Percentiles rank a stretch among this genome's conserved stretches.
These are phyloP conservation scores for Diabrotica undecimpunctata DNA, from an alignment of 1,140 invertebrate species.

Conservation along the genomic window DNA sequence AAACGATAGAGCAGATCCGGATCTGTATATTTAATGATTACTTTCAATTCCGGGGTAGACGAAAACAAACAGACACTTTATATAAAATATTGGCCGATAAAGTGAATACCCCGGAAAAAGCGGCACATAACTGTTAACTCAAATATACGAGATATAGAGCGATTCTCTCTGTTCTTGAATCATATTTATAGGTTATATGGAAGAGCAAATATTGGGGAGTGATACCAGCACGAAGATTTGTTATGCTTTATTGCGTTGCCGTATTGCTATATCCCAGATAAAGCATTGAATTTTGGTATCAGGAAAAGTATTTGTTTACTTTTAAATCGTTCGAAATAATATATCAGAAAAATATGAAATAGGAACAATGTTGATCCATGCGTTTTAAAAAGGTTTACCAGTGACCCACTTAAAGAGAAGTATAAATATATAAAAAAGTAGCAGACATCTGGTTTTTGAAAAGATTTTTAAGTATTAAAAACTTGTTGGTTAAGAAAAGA, in stretches of 20 bases:
- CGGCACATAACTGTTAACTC: not conserved
- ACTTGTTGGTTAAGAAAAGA: too few relatives aligned
- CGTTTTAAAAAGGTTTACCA: too few relatives aligned
- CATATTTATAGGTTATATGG: not conserved
- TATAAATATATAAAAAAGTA: too few relatives aligned
- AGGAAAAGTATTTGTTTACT: too few relatives aligned
- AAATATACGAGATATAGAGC: not conserved
- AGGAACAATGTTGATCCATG: too few relatives aligned
- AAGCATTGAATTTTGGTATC: too few relatives aligned
- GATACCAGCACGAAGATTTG: not conserved
- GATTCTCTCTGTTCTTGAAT: not conserved
- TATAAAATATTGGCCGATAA: constrained; percentile 1
- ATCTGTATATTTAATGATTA: not conserved
- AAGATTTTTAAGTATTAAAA: too few relatives aligned
- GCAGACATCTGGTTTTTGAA: too few relatives aligned
- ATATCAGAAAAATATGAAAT: too few relatives aligned
- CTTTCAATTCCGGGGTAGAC: not conserved
- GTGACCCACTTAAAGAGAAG: too few relatives aligned
- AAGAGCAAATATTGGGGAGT: constrained; percentile 2
- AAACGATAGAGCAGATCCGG: too few relatives aligned
- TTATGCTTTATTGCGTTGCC: not conserved
- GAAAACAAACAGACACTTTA: constrained; percentile 2
- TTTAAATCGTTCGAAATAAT: too few relatives aligned
- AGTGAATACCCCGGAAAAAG: not conserved
- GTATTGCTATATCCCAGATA: not conserved